phyloP scores from a whole-genome alignment of 2,797 vertebrate genomes.

The Novumbra hubbsi region DNA sequence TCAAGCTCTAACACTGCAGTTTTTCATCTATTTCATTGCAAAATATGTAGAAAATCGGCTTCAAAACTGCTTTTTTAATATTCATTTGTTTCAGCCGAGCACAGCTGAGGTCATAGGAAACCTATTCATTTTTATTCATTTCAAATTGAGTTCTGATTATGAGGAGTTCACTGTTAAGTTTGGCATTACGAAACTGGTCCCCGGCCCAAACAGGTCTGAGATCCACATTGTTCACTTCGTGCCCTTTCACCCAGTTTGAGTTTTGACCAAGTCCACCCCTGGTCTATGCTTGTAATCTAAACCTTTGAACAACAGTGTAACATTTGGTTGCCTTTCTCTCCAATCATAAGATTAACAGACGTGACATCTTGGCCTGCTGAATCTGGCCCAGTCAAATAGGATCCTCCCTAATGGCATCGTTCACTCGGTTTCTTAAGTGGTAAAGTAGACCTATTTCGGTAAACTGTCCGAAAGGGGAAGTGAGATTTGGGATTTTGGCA shows the following conservation, averaged over 20 bases:
- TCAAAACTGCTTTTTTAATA: no score
- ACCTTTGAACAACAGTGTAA: background rate
- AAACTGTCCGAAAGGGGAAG: slow-evolving; percentile 76
- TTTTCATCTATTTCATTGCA: no score
- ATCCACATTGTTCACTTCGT: background rate
- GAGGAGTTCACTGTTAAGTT: no score
- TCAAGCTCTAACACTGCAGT: no score
- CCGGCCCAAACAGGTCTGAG: background rate
- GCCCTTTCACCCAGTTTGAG: background rate
- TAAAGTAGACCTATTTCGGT: slow-evolving; percentile 42
- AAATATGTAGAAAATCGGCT: no score
- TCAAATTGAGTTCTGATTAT: no score
- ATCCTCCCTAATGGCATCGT: slow-evolving; percentile 23
- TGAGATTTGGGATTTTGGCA: slow-evolving; percentile 90
- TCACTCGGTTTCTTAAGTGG: slow-evolving; percentile 44
- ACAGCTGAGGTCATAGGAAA: no score
- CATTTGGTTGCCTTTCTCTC: background rate
- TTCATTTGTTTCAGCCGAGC: no score
- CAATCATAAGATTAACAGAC: background rate
- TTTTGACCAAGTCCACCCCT: background rate
- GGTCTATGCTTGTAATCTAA: background rate
- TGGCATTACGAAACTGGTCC: no score
- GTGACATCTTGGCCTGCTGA: background rate
- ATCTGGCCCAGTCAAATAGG: slow-evolving; percentile 3
- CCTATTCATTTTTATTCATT: no score